Conservation (phyloP, 2,888 invertebrate species). For the Schizaphis graminum region DNA sequence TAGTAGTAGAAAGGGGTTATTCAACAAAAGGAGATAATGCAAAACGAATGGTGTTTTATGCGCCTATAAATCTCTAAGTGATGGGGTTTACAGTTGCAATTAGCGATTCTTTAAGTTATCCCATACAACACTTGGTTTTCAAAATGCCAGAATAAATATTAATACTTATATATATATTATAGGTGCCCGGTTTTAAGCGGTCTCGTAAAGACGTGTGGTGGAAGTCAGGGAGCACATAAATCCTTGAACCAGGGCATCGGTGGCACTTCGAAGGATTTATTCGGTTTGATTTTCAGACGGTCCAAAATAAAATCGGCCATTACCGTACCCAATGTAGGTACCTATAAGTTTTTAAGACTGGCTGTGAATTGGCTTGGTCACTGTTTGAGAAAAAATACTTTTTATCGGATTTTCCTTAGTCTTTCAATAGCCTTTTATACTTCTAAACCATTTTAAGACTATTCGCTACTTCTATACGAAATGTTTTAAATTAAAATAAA, state of each 20-base stretch:
- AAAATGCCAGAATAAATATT: neutral
- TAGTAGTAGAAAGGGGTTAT: neutral
- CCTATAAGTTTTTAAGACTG: neutral
- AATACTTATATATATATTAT: neutral
- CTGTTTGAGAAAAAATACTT: neutral
- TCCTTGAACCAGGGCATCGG: neutral
- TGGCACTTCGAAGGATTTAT: constrained; percentile 35
- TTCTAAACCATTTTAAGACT: neutral
- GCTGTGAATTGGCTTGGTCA: neutral
- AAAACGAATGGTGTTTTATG: constrained; percentile 24
- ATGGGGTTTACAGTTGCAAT: neutral
- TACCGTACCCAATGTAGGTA: neutral
- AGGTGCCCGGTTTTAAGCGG: constrained; percentile 13
- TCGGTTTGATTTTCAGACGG: constrained; percentile 48
- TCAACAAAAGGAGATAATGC: neutral
- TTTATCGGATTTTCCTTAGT: neutral
- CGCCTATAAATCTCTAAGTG: constrained; percentile 12
- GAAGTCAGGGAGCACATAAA: constrained; percentile 9
- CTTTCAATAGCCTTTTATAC: neutral
- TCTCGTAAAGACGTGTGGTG: neutral
- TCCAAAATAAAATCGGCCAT: constrained; percentile 47
- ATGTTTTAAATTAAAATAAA: neutral
- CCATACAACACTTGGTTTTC: neutral
- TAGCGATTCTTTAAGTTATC: constrained; percentile 1
- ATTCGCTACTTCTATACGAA: neutral